These are phyloP conservation scores for Papilio aristodemus DNA, from an alignment of 1,140 invertebrate species.

Conservation along the genomic window DNA sequence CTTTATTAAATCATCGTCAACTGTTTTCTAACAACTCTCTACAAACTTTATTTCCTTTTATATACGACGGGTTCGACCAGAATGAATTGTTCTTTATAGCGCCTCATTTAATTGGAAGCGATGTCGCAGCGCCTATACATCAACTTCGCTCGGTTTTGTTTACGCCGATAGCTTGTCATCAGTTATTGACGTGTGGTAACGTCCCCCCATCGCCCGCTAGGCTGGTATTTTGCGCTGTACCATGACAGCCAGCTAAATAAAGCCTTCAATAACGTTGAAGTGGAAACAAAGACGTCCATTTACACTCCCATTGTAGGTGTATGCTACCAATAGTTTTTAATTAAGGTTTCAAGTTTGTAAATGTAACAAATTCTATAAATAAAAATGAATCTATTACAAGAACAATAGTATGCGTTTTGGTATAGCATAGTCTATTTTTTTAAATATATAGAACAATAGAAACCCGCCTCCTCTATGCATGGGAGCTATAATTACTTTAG, in stretches of 20 bases:
- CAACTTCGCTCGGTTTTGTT: slow-evolving; percentile 12
- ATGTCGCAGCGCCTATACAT: slow-evolving; percentile 15
- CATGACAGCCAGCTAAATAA: slow-evolving; percentile 3
- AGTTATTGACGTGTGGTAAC: slow-evolving; percentile 7
- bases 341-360: neutral
- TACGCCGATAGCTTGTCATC: slow-evolving; percentile 17
- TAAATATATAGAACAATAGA: too few relatives aligned
- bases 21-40: neutral
- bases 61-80: neutral
- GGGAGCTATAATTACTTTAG: too few relatives aligned
- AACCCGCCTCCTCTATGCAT: too few relatives aligned
- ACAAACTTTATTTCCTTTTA: neutral
- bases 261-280: slow-evolving; percentile 11
- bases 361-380: neutral
- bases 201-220: neutral
- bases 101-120: slow-evolving; percentile 2
- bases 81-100: slow-evolving; percentile 7
- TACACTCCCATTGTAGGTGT: neutral
- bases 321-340: neutral
- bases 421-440: too few relatives aligned
- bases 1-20: neutral
- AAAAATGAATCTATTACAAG: neutral
- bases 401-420: too few relatives aligned
- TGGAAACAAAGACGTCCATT: neutral
- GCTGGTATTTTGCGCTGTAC: neutral